Base-by-base conservation (phyloP, 2,888 invertebrate species). In the Didymodactylos carnosus region DNA sequence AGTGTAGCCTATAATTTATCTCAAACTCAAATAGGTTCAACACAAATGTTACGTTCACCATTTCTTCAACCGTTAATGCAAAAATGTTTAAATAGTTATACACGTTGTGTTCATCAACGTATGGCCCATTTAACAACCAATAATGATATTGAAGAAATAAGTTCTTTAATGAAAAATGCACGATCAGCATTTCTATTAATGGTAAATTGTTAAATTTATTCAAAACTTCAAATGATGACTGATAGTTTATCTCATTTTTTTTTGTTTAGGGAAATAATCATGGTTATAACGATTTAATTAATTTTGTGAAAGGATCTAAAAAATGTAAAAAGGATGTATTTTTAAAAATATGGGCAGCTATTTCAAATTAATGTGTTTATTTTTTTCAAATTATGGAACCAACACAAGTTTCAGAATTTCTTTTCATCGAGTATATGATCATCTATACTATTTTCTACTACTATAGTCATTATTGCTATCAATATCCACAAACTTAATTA, bases 291-390 rank as follows among this genome's bases (percentile, higher is more conserved):
- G 94, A 94, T 84, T 92, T 94, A 89, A 86, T 95, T 73, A 82
- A 82, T 78, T 92, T 92, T 27, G 88, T 95, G 78, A 89, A 92
- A 84, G 89, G 93, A 49, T 92, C 94, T 41, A 95, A 95, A 83
- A 93, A 93, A 25, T 95, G 94, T 86, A 94, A 94, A 84, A 95
- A 95, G 85, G 95, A 95, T 80, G 87, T 95, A 75, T 95, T 94
- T 94, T 88, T 91, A 79, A 91, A 93, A 84, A 91, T 95, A 81
- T 92, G 92, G 82, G 88, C 80, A 77, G 83, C 79, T 62, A 76
- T 79, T 35, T 53, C 53, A 69, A 74, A 71, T 51, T 39, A 70
- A n/a, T n/a, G n/a, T n/a, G n/a, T n/a, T n/a, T n/a, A n/a, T n/a
- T n/a, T n/a, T n/a, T n/a, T n/a, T n/a, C n/a, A n/a, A n/a, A n/a